Conservation (phyloP, 2,888 invertebrate genomes). For the Drosophila pseudotalamancana region DNA sequence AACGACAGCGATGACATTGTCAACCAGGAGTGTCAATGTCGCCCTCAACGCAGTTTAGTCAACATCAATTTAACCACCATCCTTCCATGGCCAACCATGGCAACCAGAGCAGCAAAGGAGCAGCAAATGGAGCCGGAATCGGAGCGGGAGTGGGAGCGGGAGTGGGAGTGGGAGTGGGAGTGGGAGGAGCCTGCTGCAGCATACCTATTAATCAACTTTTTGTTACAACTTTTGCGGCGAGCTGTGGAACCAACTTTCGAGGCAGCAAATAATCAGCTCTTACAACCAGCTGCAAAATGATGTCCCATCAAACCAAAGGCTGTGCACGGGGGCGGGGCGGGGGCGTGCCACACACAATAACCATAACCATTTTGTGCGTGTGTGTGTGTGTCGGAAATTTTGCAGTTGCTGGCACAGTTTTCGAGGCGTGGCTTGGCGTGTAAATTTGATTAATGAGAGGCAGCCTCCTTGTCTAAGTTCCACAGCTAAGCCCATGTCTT, state of each 20-base stretch:
- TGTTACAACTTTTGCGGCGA: constrained; percentile 62
- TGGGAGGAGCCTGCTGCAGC: background rate
- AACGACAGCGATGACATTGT: constrained; percentile 56
- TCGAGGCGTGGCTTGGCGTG: constrained; percentile 55
- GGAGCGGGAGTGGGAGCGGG: background rate
- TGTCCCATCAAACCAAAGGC: constrained; percentile 47
- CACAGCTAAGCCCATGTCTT: constrained; percentile 6
- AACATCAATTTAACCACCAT: constrained; percentile 46
- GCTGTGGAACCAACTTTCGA: constrained; percentile 56
- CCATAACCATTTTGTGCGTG: constrained; percentile 35
- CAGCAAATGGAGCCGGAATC: background rate
- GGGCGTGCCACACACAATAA: constrained; percentile 23
- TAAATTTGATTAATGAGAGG: constrained; percentile 76
- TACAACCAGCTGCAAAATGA: constrained; percentile 54
- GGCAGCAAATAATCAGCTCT: constrained; percentile 67
- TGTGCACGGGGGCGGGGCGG: background rate
- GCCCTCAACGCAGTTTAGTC: constrained; percentile 54
- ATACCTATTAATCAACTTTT: constrained; percentile 76
- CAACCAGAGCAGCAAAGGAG: constrained; percentile 5
- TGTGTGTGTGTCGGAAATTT: constrained; percentile 40
- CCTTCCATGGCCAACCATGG: too few species aligned
- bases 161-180: background rate
- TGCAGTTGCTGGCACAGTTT: constrained; percentile 57
- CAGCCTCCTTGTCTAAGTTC: constrained; percentile 14
- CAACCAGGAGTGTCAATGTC: constrained; percentile 49